These are phyloP conservation scores for Crotalus viridis DNA, from an alignment of 2,113 vertebrate genomes.

Conservation along the genomic window DNA sequence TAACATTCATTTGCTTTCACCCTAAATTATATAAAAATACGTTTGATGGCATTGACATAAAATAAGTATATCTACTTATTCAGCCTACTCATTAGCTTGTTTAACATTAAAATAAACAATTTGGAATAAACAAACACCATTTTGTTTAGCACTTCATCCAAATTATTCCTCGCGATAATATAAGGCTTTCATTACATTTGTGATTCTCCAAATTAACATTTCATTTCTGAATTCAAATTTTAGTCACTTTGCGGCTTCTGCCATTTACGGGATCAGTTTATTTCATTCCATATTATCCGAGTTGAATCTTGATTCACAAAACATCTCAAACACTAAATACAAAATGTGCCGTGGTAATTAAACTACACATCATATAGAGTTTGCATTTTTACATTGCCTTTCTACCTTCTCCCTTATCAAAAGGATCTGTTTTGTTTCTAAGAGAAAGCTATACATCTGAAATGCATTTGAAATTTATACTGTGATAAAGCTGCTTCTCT, in stretches of 20 bases:
- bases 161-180: conserved; percentile 56
- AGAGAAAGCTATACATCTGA: conserved; percentile 47
- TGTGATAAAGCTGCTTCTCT: conserved; percentile 40
- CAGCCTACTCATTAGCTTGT: conserved; percentile 60
- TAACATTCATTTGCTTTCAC: background rate
- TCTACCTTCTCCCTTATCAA: conserved; percentile 51
- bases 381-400: conserved; percentile 54
- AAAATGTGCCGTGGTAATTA: conserved; percentile 42
- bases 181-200: conserved; percentile 38
- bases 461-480: conserved; percentile 56
- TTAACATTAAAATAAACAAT: conserved; percentile 49
- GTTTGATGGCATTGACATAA: conserved; percentile 57
- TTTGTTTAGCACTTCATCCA: conserved; percentile 57
- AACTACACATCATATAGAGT: conserved; percentile 57
- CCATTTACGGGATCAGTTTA: conserved; percentile 3
- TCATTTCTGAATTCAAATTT: background rate
- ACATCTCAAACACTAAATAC: conserved; percentile 3
- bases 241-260: conserved; percentile 44
- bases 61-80: conserved; percentile 58
- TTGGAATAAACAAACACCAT: conserved; percentile 57
- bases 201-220: background rate
- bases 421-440: conserved; percentile 29
- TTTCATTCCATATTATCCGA: conserved; percentile 12
- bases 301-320: background rate
- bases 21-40: conserved; percentile 16